Evolutionary conservation across 2,888 invertebrate species (phyloP).

Genomic region (Drosophila pegasa): DNA sequence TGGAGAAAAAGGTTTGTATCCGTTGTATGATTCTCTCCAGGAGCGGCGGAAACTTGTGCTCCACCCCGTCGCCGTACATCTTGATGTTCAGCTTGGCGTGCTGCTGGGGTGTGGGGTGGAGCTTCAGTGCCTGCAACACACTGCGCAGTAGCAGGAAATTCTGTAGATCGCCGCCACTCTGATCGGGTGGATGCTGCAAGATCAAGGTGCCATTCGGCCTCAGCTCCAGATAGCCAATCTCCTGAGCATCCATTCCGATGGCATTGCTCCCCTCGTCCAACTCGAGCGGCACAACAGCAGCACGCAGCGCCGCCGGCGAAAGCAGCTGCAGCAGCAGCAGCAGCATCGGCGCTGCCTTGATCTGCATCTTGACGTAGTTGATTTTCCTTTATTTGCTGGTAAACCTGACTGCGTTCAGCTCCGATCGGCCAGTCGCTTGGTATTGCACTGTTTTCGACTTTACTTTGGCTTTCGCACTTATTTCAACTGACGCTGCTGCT

Average conservation of each 20-base stretch:
- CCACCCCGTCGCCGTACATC: conserved; percentile 83
- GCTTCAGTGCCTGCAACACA: conserved; percentile 66
- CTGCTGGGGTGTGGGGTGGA: conserved; percentile 27
- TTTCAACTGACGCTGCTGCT: conserved; percentile 54
- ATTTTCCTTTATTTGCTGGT: background rate
- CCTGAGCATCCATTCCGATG: conserved; percentile 44
- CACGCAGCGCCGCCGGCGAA: conserved; percentile 23
- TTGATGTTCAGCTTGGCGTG: conserved; percentile 63
- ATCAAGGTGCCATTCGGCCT: conserved; percentile 75
- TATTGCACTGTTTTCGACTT: conserved; percentile 63
- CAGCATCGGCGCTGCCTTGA: conserved; percentile 6
- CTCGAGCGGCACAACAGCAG: conserved; percentile 45
- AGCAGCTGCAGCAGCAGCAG: conserved; percentile 23
- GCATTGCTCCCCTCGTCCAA: background rate
- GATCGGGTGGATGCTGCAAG: conserved; percentile 47
- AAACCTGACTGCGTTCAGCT: conserved; percentile 23
- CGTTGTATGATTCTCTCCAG: conserved; percentile 89
- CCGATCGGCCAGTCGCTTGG: conserved; percentile 56
- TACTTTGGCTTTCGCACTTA: conserved; percentile 59
- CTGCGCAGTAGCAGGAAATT: conserved; percentile 68
- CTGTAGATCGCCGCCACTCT: conserved; percentile 49
- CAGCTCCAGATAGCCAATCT: conserved; percentile 72
- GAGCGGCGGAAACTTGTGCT: conserved; percentile 88
- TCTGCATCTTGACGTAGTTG: conserved; percentile 47
- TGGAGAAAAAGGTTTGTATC: conserved; percentile 89